These are phyloP conservation scores for Myathropa florea DNA, from an alignment of 2,888 invertebrate genomes.

Conservation along the genomic window DNA sequence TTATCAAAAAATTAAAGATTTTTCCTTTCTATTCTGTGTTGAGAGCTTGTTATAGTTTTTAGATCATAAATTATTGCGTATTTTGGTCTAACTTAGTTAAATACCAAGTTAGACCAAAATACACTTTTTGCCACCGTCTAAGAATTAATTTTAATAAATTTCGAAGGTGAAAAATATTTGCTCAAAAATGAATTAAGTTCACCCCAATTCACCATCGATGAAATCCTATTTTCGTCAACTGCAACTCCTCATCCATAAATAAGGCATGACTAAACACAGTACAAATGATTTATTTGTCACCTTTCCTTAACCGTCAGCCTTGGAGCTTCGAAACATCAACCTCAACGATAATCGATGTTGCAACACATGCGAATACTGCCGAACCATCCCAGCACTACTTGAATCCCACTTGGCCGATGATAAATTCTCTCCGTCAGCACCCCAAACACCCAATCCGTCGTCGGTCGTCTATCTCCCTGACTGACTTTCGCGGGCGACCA, in stretches of 20 bases:
- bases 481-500: constrained; percentile 44
- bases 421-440: constrained; percentile 28
- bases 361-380: constrained; percentile 41
- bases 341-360: constrained; percentile 54
- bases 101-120: too few relatives aligned
- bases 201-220: background rate
- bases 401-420: constrained; percentile 5
- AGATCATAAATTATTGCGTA: too few relatives aligned
- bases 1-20: too few relatives aligned
- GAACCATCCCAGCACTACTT: constrained; percentile 5
- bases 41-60: too few relatives aligned
- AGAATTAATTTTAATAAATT: too few relatives aligned
- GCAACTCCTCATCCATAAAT: background rate
- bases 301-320: constrained; percentile 2
- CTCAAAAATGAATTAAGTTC: background rate
- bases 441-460: background rate
- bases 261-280: background rate
- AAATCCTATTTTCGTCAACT: background rate
- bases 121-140: too few relatives aligned
- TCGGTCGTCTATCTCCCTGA: constrained; percentile 16
- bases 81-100: too few relatives aligned
- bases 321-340: constrained; percentile 33
- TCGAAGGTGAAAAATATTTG: too few relatives aligned
- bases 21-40: too few relatives aligned
- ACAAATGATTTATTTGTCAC: constrained; percentile 41